Base-by-base conservation (phyloP, 2,888 invertebrate species). In the Allygus modestus region DNA sequence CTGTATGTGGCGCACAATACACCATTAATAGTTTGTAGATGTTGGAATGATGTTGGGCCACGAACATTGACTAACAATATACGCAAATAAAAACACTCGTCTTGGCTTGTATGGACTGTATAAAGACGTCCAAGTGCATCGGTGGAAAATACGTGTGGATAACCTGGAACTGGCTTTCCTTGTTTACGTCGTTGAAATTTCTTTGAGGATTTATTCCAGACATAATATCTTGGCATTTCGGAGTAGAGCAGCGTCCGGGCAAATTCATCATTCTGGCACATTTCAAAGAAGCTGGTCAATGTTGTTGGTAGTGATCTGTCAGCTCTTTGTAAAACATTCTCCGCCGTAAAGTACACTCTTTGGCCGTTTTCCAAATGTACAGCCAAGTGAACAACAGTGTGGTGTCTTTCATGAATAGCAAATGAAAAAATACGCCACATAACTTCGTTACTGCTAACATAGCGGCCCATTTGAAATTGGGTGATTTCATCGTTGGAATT, bases 21-120 rank as follows among this genome's bases (percentile, higher is more conserved):
- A 86, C 89, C 89, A 88, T 90, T 87, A 69, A 91, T 89, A 84
- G 89, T 90, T 89, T 89, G 89, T 89, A 84, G 89, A 90, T 86
- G 20, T 86, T 88, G 23, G 84, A 89, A 89, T 84, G 89, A 90
- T 69, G 88, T 89, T 85, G 90, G 90, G 2, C 89, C 89, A 77
- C 87, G 88, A 15, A 90, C 83, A 83, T 83, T 73, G 51, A 77
- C 77, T 58, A 79, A 65, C 37, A 77, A 81, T 15, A 89, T 54
- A 31, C 88, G 83, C 15, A 89, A 86, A 87, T 87, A 87, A 85
- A 86, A 89, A 51, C 86, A 88, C 61, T 87, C 86, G 26, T 54
- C 79, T 54, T 87, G 86, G 28, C 71, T 86, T 20, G 87, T 87
- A 87, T 89, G 88, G 15, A 88, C 84, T 7, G 87, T 86, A 82